Base-by-base conservation (phyloP, 2,113 vertebrate genomes). In the Colius striatus region DNA sequence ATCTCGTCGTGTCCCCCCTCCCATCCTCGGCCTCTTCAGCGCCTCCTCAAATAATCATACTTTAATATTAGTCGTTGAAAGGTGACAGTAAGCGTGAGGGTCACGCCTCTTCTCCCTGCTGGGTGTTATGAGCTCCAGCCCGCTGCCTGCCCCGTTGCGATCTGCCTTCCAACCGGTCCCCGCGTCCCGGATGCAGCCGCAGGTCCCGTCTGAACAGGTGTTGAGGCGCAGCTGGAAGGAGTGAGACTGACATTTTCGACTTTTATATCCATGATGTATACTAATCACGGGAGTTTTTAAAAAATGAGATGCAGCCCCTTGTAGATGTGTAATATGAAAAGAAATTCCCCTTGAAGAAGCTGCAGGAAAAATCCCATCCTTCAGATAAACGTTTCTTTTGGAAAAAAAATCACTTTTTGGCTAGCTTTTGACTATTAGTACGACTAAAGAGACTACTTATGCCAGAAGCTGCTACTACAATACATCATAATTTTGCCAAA, bases 31-130 rank as follows among this genome's bases (percentile, higher is more conserved):
- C 13, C 4, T 23, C 26, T 5, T 36, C 54, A 0, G 34, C 11
- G 34, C 22, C 32, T 13, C 62, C 53, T 23, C 54, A 0, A 0
- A 2, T 47, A 4, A 7, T 23, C 10, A 2, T 1, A 0, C 5
- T 66, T 20, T 2, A 11, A 6, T 17, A 16, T 12, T 41, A 41
- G 12, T 14, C 30, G 0, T 0, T 1, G 41, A 30, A 22, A 50
- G 13, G 32, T 32, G 41, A 9, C 13, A 29, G 10, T 16, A 6
- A 11, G 27, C 41, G 43, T 11, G 26, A 25, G 7, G 1, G 41
- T 38, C 3, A 17, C 9, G 5, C 2, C 38, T 10, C 4, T 20
- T 62, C 13, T 34, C 23, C 15, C 13, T 12, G 27, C 4, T 6
- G 6, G 19, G 6, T 21, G 71, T 16, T 21, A 5, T 4, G 51